Conservation (phyloP, 2,888 invertebrate species). For the Macrosiphum euphorbiae region DNA sequence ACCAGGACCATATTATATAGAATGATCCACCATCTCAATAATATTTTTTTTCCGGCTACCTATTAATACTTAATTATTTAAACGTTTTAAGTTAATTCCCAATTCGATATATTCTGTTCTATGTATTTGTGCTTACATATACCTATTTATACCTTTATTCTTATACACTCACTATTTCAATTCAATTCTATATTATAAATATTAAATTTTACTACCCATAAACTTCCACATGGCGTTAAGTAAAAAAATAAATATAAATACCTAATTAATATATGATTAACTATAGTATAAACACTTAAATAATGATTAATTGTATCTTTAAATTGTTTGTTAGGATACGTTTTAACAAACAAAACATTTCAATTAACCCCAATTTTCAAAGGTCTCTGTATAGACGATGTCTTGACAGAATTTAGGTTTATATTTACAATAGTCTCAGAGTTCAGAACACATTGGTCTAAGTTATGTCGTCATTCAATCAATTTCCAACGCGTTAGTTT, state of each 20-base stretch:
- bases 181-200: not conserved
- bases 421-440: not conserved
- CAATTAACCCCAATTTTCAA: constrained; percentile 55
- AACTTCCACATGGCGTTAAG: not conserved
- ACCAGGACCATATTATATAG: not conserved
- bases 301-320: not conserved
- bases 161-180: not conserved
- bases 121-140: not conserved
- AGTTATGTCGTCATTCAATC: constrained; percentile 17
- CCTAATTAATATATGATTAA: too few species aligned
- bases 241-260: not conserved
- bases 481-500: not conserved
- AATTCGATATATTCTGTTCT: not conserved
- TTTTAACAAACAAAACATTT: constrained; percentile 34
- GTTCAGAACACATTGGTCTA: not conserved
- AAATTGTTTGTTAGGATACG: not conserved
- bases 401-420: not conserved
- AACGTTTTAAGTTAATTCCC: not conserved
- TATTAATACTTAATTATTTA: not conserved
- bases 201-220: not conserved
- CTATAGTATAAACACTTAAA: not conserved
- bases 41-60: not conserved
- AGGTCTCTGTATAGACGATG: constrained; percentile 7
- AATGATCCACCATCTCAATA: not conserved
- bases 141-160: not conserved